phyloP scores from a whole-genome alignment of 1,140 invertebrate species.

The Drosophila athabasca region DNA sequence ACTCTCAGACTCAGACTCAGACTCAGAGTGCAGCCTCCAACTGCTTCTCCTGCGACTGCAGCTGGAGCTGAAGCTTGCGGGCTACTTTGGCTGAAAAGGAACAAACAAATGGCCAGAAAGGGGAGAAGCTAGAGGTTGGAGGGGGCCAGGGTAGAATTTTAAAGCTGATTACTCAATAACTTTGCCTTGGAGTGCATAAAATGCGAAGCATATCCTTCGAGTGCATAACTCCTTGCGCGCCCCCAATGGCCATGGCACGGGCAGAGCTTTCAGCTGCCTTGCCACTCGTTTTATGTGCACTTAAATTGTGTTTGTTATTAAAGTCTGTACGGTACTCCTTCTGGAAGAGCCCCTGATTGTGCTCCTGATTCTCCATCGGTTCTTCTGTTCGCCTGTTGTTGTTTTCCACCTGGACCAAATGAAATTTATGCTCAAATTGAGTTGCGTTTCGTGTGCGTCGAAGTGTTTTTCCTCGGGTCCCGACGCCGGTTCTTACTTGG shows the following conservation, averaged over 20 bases:
- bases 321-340: conserved; percentile 36
- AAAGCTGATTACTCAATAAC: conserved; percentile 82
- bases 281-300: conserved; percentile 74
- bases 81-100: conserved; percentile 48
- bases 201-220: conserved; percentile 68
- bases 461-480: conserved; percentile 47
- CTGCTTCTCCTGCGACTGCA: conserved; percentile 8
- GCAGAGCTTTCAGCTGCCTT: conserved; percentile 47
- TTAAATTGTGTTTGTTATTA: conserved; percentile 80
- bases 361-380: conserved; percentile 12
- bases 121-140: conserved; percentile 6
- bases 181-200: conserved; percentile 76
- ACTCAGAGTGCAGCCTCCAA: too few species aligned
- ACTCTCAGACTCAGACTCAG: conserved; percentile 1
- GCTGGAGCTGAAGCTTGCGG: conserved; percentile 13
- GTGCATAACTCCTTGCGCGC: conserved; percentile 62
- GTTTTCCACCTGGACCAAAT: conserved; percentile 55
- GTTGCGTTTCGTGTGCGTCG: conserved; percentile 59
- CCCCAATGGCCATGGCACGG: conserved; percentile 1
- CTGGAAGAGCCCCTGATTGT: conserved; percentile 6
- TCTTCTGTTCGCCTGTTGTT: conserved; percentile 28
- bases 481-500: conserved; percentile 3
- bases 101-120: conserved; percentile 56
- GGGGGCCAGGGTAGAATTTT: conserved; percentile 47
- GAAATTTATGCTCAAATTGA: conserved; percentile 78